phyloP scores from a whole-genome alignment of 2,797 vertebrate genomes.

The Aphelocoma californica region DNA sequence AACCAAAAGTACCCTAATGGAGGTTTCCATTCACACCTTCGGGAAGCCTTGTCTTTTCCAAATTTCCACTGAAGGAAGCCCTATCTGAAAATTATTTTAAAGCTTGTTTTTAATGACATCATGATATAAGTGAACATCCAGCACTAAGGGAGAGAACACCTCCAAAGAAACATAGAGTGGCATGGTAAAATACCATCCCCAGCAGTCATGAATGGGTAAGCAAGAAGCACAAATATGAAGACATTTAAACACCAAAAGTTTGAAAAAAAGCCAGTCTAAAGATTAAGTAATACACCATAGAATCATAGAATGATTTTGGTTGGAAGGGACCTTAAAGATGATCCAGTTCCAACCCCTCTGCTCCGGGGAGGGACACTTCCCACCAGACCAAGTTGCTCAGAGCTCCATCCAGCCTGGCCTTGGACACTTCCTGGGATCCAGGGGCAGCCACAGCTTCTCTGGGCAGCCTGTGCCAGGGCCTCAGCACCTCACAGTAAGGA shows the following conservation, averaged over 20 bases:
- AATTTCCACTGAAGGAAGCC: not conserved
- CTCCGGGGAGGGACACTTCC: not conserved
- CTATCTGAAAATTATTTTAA: not conserved
- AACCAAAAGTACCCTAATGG: not conserved
- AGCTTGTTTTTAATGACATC: not conserved
- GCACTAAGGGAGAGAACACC: accelerated
- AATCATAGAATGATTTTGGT: not conserved
- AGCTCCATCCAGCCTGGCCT: not conserved
- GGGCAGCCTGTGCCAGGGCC: not conserved
- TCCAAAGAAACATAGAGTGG: accelerated
- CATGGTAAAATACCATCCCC: not conserved
- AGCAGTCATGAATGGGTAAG: not conserved
- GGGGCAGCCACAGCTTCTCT: not conserved
- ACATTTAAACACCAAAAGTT: not conserved
- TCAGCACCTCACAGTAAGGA: not conserved
- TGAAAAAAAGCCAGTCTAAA: not conserved
- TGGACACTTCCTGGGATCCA: not conserved
- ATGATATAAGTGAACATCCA: not conserved
- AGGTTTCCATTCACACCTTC: not conserved
- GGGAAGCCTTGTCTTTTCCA: not conserved
- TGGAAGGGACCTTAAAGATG: not conserved
- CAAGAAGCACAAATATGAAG: not conserved
- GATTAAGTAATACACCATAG: not conserved
- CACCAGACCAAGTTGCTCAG: accelerated
- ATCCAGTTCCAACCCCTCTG: not conserved